Evolutionary conservation across 2,797 vertebrate species (phyloP).

Genomic region (Nannoperca australis): DNA sequence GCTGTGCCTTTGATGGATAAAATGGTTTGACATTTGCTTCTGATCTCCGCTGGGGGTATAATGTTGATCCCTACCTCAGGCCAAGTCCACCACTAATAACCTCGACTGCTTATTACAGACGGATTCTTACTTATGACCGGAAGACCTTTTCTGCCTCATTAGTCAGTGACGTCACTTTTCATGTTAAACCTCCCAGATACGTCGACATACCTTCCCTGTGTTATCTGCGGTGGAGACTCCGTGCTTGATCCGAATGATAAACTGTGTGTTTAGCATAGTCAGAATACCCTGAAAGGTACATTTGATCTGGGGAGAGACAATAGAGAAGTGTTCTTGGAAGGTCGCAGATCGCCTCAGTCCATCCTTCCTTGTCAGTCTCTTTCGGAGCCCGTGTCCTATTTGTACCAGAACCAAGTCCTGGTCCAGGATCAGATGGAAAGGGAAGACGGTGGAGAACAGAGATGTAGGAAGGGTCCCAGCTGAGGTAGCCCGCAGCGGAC

Average conservation of each 20-base stretch:
- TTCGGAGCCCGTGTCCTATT: conserved; percentile 93
- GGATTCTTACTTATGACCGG: conserved; percentile 12
- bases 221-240: conserved; percentile 85
- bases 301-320: conserved; percentile 92
- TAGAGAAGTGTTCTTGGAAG: conserved; percentile 94
- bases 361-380: conserved; percentile 91
- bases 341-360: conserved; percentile 85
- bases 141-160: conserved; percentile 51
- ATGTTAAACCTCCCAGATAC: conserved; percentile 17
- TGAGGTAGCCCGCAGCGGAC: conserved; percentile 91
- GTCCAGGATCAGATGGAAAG: conserved; percentile 97
- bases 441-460: conserved; percentile 96
- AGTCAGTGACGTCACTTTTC: conserved; percentile 28
- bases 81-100: conserved; percentile 61
- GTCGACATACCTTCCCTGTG: conserved; percentile 89
- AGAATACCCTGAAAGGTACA: conserved; percentile 95
- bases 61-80: conserved; percentile 74
- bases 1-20: conserved; percentile 78
- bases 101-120: conserved; percentile 40
- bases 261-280: conserved; percentile 98
- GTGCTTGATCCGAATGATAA: conserved; percentile 92
- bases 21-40: conserved; percentile 83
- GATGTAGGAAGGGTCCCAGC: conserved; percentile 93
- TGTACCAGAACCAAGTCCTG: conserved; percentile 94
- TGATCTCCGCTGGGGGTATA: conserved; percentile 75